Base-by-base conservation (phyloP, 2,888 invertebrate species). In the Trachelus stipa region DNA sequence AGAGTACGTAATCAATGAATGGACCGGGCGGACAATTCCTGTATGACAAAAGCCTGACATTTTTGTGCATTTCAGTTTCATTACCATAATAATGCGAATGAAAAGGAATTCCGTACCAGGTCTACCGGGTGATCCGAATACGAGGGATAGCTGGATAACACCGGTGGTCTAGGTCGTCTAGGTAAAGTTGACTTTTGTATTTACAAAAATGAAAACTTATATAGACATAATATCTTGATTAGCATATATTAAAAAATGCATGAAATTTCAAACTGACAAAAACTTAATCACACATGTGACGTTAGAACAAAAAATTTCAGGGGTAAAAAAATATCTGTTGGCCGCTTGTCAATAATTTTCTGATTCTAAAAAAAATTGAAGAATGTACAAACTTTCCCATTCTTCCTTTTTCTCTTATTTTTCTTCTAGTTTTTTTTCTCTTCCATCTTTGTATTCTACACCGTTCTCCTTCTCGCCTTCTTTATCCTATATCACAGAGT, bases 11-110 rank as follows among this genome's bases (percentile, higher is more conserved):
- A 89, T 89, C 89, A 88, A 89, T 89, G 89, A 89, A 89, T 88
- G 88, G 89, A 87, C 88, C 85, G 84, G 88, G 86, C 89, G 88
- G 88, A 89, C 88, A 89, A 89, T 86, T 86, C 87, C 86, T 87
- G 86, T 85, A 87, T 88, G 87, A 89, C 89, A 89, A 89, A 89
- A 89, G 89, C 84, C 86, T 85, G 86, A 86, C 87, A 87, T 87
- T 88, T 88, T 89, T 85, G 85, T 88, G 87, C 90, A 87, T 88
- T 86, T 88, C 90, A 90, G 90, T 90, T 89, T 90, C 90, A 90
- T 90, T 90, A 90, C 88, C 88, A 88, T 89, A 90, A 90, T 90
- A 90, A 90, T 89, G 89, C 89, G 89, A 90, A 88, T 90, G 87
- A 90, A 89, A 90, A 87, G 86, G 86, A 88, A 89, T 90, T 90